Base-by-base conservation (phyloP, 2,888 invertebrate genomes). In the Neria commutata region DNA sequence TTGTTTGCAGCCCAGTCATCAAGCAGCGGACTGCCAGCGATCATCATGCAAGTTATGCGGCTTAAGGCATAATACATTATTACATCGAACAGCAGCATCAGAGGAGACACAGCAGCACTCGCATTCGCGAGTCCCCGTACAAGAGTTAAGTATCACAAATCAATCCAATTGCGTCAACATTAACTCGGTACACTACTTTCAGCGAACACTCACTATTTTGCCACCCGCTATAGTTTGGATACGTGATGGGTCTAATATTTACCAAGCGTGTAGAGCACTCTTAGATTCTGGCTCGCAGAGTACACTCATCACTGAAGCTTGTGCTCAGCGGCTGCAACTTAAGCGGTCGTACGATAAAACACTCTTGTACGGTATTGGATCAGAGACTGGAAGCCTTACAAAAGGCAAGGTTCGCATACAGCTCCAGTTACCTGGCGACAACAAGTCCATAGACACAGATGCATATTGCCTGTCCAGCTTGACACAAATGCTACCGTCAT, bases 251-350 rank as follows among this genome's bases (percentile, higher is more conserved):
- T 24, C 10, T 14, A 25, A 45, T 16, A 52, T 23, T 17, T 17
- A 54, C 2, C 56, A 60, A 40, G 54, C 60, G 29, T 63, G 60
- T 26, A 54, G 56, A 2, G 54, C 58, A 1, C 40, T 63, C 6
- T 42, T 60, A 8, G 62, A 62, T 16, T 57, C 57, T 4, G 60
- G 60, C 0, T 56, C 60, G 14, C 56, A 63, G 40, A 46, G 49
- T 8, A 63, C 53, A 14, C 58, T 60, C 8, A 52, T 60, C 17
- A 48, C 60, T 1, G 58, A 63, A 21, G 54, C 56, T 21, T 65
- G 61, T 34, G 54, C 29, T 10, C 63, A 65, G 33, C 37, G 63
- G 4, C 37, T 63, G 19, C 21, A 45, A 14, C 24, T 65, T 8
- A 58, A 46, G 25, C 46, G 60, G 17, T 8, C 6, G 8, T 40